Evolutionary conservation across 2,797 vertebrate genomes (phyloP).

Genomic region (Varecia variegata): DNA sequence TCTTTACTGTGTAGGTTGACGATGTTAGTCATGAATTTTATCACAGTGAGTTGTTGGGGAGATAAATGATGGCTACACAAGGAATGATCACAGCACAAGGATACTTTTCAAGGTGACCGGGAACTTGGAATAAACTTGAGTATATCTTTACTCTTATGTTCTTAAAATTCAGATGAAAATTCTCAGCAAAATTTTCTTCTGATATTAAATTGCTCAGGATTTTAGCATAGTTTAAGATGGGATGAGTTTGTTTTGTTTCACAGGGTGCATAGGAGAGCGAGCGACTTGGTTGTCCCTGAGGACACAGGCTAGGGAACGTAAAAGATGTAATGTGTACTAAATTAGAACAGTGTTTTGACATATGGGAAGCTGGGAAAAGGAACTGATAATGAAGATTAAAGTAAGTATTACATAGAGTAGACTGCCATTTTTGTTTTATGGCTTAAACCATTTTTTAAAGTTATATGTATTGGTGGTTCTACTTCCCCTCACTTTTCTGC

Average conservation of each 20-base stretch:
- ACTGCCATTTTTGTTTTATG: not conserved
- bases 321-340: not conserved
- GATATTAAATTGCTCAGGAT: not conserved
- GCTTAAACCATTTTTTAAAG: not conserved
- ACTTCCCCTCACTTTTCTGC: not conserved
- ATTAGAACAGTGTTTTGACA: not conserved
- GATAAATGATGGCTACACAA: not conserved
- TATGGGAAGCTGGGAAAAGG: not conserved
- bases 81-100: not conserved
- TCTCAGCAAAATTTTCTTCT: not conserved
- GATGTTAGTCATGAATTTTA: constrained; percentile 22
- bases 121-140: not conserved
- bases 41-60: not conserved
- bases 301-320: not conserved
- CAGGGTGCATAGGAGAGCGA: not conserved
- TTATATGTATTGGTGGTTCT: not conserved
- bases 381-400: not conserved
- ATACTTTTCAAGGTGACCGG: constrained; percentile 41
- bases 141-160: not conserved
- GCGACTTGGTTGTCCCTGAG: not conserved
- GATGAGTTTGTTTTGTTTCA: not conserved
- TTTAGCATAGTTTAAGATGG: not conserved
- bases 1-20: not conserved
- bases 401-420: not conserved
- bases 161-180: not conserved